phyloP scores from a whole-genome alignment of 2,797 vertebrate genomes.

The Antrozous pallidus region DNA sequence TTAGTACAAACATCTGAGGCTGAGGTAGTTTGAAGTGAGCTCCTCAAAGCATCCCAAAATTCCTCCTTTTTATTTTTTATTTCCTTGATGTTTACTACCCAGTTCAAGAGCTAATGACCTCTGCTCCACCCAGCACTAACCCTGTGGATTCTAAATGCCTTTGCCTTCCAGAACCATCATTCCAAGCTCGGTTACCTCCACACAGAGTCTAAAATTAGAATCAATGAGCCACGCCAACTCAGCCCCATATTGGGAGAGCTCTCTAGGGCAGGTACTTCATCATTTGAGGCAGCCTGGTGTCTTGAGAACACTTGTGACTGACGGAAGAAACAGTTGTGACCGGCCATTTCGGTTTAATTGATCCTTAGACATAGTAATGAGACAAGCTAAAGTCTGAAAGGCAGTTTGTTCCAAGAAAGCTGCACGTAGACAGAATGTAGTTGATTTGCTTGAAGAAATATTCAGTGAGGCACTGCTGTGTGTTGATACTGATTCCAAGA shows the following conservation, averaged over 20 bases:
- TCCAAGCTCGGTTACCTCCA: background rate
- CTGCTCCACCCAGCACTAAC: background rate
- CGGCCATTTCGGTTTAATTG: background rate
- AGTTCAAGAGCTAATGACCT: background rate
- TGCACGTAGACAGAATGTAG: background rate
- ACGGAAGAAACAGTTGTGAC: background rate
- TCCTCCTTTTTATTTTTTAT: background rate
- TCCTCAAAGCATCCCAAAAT: slow-evolving; percentile 30
- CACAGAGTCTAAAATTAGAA: background rate
- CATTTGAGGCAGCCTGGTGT: background rate
- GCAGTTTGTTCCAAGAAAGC: background rate
- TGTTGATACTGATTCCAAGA: background rate
- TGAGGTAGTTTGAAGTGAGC: slow-evolving; percentile 19
- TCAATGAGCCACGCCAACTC: background rate
- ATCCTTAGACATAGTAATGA: background rate
- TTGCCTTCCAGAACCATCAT: background rate
- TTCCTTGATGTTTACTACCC: slow-evolving; percentile 8
- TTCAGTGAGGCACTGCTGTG: background rate
- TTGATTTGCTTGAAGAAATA: background rate
- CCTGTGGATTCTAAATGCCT: background rate
- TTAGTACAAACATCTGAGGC: slow-evolving; percentile 53
- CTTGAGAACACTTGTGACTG: background rate
- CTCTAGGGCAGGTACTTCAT: background rate
- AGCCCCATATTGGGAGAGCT: background rate
- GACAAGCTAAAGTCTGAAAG: background rate